phyloP scores from a whole-genome alignment of 2,888 invertebrate genomes.

The Conchocele bisecta region DNA sequence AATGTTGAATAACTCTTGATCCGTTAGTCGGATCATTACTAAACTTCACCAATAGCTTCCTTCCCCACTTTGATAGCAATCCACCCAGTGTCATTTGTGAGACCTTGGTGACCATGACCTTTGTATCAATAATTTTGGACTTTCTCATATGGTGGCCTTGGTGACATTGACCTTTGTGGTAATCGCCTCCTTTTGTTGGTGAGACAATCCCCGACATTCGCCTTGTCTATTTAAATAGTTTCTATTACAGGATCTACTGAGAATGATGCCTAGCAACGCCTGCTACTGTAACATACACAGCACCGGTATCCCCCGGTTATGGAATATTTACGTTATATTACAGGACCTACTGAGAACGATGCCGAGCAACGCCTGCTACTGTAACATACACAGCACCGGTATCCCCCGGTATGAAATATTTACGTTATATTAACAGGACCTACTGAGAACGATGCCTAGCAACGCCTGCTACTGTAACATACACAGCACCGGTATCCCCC shows the following conservation, averaged over 20 bases:
- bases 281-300: constrained; percentile 96
- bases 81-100: too few relatives aligned
- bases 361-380: constrained; percentile 98
- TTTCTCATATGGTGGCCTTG: too few relatives aligned
- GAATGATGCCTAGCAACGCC: constrained; percentile 98
- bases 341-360: constrained; percentile 95
- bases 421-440: constrained; percentile 85
- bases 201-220: too few relatives aligned
- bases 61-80: too few relatives aligned
- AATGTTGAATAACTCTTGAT: too few relatives aligned
- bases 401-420: constrained; percentile 93
- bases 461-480: constrained; percentile 98
- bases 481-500: constrained; percentile 94
- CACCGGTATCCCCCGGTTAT: constrained; percentile 93
- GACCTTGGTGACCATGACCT: too few relatives aligned
- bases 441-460: constrained; percentile 96
- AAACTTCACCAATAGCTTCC: too few relatives aligned
- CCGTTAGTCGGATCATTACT: too few relatives aligned
- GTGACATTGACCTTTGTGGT: too few relatives aligned
- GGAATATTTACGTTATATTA: constrained; percentile 83
- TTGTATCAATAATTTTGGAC: too few relatives aligned
- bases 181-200: too few relatives aligned
- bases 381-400: constrained; percentile 93
- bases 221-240: too few relatives aligned
- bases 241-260: constrained; percentile 90